Evolutionary conservation across 2,113 vertebrate genomes (phyloP), one percentile per base, ranked within the genome.

Genomic region (Phyllostomus discolor): DNA sequence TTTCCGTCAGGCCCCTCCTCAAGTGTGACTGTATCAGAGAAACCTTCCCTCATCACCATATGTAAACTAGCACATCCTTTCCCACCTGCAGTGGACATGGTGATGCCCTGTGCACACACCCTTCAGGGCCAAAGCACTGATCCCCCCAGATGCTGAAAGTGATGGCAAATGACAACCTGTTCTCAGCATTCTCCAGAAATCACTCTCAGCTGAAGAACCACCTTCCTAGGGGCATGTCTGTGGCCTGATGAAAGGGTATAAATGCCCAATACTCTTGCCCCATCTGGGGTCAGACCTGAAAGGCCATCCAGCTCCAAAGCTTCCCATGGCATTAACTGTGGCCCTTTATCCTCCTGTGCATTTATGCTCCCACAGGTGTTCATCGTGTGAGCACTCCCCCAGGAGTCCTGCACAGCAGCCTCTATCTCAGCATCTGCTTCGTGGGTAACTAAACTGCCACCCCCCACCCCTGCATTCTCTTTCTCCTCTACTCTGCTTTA

Each of bases 381-480:
- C 57, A 82, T 16, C 17, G 48, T 41, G 28, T 41, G 14, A 26
- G 33, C 28, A 20, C 72, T 54, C 24, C n/a, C 22, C 62, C 6
- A 66, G 9, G 7, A 9, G 2, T 35, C 52, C 4, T 76, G 15
- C 19, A 12, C 17, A 1, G 19, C 7, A 16, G 26, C 26, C 43
- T 76, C 43, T 38, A 9, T 35, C 33, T 38, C 46, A 50, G 52
- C 76, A n/a, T n/a, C 57, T 54, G 52, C 69, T 38, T 57, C 9
- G 20, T 24, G 38, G 38, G 15, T 3, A 66, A 41, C 28, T 15
- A 28, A 31, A 7, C 15, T 26, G n/a, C 50, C 73, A 26, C 7
- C 4, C 0, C 4, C 28, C 17, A 20, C 4, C 17, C 5, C 7
- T 0, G 14, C 66, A 22, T 81, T 67, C 57, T 57, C 57, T 24